Conservation (phyloP, 2,888 invertebrate genomes). For the Eupithecia tripunctaria region DNA sequence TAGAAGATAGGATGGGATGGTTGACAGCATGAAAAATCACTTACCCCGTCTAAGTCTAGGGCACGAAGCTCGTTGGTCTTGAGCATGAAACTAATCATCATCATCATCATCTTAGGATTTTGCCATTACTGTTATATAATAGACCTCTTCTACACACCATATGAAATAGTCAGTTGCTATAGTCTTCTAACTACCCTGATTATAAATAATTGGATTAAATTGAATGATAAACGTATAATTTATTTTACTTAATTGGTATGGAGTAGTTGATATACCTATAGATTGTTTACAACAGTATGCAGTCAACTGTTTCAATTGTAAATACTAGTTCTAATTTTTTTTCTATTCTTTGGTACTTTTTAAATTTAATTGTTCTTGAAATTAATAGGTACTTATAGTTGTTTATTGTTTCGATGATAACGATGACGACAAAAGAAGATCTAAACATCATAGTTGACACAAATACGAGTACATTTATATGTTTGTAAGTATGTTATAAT, state of each 20-base stretch:
- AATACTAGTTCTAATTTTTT: too few relatives aligned
- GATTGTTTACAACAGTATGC: too few relatives aligned
- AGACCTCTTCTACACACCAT: background rate
- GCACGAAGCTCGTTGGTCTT: background rate
- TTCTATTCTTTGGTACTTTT: too few relatives aligned
- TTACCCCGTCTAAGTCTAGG: background rate
- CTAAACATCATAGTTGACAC: background rate
- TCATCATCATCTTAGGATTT: background rate
- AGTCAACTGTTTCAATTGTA: too few relatives aligned
- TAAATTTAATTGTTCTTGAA: too few relatives aligned
- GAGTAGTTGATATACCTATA: too few relatives aligned
- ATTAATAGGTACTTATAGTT: background rate
- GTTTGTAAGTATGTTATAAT: background rate
- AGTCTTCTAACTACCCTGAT: background rate
- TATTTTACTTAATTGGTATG: too few relatives aligned
- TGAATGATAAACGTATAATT: too few relatives aligned
- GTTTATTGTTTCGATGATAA: background rate
- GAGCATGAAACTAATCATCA: background rate
- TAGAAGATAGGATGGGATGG: background rate
- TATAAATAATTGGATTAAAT: background rate
- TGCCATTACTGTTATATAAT: background rate
- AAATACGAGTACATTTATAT: background rate
- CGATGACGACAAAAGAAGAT: background rate
- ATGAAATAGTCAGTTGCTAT: background rate
- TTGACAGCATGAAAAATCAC: background rate